A percentile compares a stretch with the other conserved stretches of the same genome.
Evolutionary conservation across 2,888 invertebrate species (phyloP).

Genomic region (Schizotus pectinicornis): DNA sequence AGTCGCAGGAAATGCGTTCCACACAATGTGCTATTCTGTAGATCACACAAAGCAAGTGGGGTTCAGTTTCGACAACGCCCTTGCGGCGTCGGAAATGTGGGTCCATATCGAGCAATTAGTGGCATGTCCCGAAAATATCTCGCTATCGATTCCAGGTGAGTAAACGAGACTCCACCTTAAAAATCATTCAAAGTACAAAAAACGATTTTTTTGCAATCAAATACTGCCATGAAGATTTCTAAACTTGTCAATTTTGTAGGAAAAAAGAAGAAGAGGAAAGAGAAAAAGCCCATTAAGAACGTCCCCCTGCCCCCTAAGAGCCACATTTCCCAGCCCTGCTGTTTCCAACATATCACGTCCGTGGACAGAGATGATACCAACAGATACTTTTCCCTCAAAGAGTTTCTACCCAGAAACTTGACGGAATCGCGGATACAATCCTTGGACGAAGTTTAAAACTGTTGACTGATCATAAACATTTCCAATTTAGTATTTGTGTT

Average conservation of each 20-base stretch:
- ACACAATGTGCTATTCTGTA: slow-evolving; percentile 79
- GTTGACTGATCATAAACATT: no score
- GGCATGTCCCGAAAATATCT: slow-evolving; percentile 79
- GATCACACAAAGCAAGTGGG: slow-evolving; percentile 81
- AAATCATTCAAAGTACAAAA: no score
- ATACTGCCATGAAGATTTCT: no score
- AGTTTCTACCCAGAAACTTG: slow-evolving; percentile 60
- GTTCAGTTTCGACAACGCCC: slow-evolving; percentile 78
- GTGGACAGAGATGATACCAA: slow-evolving; percentile 72
- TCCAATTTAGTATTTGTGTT: no score
- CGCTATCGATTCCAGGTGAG: slow-evolving; percentile 70
- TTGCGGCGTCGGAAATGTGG: slow-evolving; percentile 75
- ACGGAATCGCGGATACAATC: slow-evolving; percentile 31
- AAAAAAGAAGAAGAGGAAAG: slow-evolving; percentile 64
- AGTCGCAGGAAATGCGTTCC: slow-evolving; percentile 75
- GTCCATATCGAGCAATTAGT: slow-evolving; percentile 72
- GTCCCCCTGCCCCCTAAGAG: slow-evolving; percentile 74
- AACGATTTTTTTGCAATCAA: no score
- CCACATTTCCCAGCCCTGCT: slow-evolving; percentile 84
- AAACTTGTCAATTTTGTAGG: slow-evolving; percentile 58
- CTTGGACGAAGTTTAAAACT: slow-evolving; percentile 15
- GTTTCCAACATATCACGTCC: slow-evolving; percentile 83
- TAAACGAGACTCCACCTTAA: not conserved
- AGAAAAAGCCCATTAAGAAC: slow-evolving; percentile 62
- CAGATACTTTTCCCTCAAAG: slow-evolving; percentile 72